phyloP scores from a whole-genome alignment of 2,797 vertebrate species.

The Nannoperca australis region DNA sequence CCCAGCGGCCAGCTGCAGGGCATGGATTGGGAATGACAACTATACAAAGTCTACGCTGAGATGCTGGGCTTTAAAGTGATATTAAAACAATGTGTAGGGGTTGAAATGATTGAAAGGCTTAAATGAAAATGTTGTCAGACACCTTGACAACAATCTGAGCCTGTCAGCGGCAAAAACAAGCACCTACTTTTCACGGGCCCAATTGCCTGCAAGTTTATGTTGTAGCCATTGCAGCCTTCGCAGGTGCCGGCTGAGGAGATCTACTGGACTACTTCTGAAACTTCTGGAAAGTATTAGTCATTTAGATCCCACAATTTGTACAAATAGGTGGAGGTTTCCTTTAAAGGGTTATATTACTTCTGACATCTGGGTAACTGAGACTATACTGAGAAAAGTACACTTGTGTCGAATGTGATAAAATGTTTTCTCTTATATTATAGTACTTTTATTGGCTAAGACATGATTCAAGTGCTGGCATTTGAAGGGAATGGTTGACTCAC shows the following conservation, averaged over 20 bases:
- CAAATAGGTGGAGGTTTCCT: too few species aligned
- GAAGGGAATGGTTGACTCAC: conserved; percentile 78
- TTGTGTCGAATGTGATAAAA: too few species aligned
- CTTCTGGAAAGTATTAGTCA: too few species aligned
- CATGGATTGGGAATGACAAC: background rate
- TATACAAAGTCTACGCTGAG: background rate
- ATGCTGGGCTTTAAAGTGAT: background rate
- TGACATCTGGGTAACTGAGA: background rate
- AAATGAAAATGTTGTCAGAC: background rate
- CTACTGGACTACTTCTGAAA: too few species aligned
- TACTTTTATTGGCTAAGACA: background rate
- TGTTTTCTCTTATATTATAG: background rate
- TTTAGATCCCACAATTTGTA: too few species aligned
- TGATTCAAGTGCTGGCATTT: background rate
- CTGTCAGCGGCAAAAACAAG: too few species aligned
- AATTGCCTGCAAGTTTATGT: too few species aligned
- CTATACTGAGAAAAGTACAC: background rate
- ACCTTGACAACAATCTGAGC: too few species aligned
- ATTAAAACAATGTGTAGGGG: background rate
- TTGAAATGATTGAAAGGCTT: background rate
- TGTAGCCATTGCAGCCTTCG: too few species aligned
- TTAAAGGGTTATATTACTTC: background rate
- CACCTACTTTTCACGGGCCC: too few species aligned
- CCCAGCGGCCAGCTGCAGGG: background rate
- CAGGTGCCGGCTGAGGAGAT: too few species aligned